Base-by-base conservation (phyloP, 92 coral and sea anemone species). In the Virgularia gustaviana region DNA sequence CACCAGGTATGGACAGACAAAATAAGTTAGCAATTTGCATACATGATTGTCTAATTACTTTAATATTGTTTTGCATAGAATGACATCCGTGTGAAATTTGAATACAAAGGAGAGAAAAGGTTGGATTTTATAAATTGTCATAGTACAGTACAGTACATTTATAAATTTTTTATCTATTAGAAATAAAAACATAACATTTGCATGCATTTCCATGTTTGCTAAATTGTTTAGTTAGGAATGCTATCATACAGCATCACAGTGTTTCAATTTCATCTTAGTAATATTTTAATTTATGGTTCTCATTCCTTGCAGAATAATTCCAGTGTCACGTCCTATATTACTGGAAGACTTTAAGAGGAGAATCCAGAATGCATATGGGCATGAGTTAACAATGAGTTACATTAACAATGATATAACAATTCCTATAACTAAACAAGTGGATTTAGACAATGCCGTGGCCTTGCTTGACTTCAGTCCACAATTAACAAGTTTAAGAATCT, bases 331-430 rank as follows among this genome's bases (percentile, higher is more conserved):
- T 65, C 98, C 98, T 51, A 89, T 92, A 9, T 77, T 86, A 29
- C 67, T 92, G 64, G 77, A 83, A 13, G 94, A 92, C 71, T 83
- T 92, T 11, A 82, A 83, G 44, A 70, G 76, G 62, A 89, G 83
- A 78, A 89, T 92, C 3, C 82, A 87, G 71, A 92, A 96, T 7
- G 96, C 98, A 1, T 92, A 92, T 78, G 98, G 98, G 16, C 98
- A 86, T 68, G 89, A 90, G 36, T 63, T 92, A 49, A 83, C 83
- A 22, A 92, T 92, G 98, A 92, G 90, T 75, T 92, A 92, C 78
- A 86, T 92, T 49, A 90, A 86, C 76, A 86, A 87, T 70, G 98
- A 88, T 85, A 96, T 89, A 70, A 65, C 88, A 33, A 92, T 92
- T 41, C 98, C 98, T 37, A 88, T 92, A 51, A 53, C 85, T 49